Base-by-base conservation (phyloP, 2,113 vertebrate genomes). In the Bubo blakistoni region DNA sequence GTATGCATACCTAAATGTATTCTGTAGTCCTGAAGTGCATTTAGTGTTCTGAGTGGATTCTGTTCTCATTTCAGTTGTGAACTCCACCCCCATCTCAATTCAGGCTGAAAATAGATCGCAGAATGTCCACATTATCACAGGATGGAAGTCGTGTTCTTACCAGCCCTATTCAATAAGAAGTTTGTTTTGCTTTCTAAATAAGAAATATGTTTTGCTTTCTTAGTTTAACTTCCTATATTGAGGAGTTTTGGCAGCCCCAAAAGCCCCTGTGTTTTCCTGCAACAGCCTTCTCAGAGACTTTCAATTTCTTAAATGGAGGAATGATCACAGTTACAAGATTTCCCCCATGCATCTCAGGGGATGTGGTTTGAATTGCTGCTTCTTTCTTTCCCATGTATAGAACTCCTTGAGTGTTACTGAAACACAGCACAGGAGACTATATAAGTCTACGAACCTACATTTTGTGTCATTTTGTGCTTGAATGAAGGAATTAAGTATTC, bases 401-500 rank as follows among this genome's bases (percentile, higher is more conserved):
- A 38, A 44, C 12, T 34, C 8, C 36, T 47, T 58, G 19, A 58
- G 36, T 36, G 21, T 38, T 40, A 52, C 24, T 34, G 70, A 87
- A 92, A 42, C 16, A 36, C 3, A 54, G 22, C 47, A 30, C 26
- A 58, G 52, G 26, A 59, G 27, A 72, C 8, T 21, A 10, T 16
- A 0, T 8, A 80, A 46, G 16, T 67, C 32, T 79, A 18, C 3
- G 3, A 81, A 74, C 7, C 25, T 51, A 51, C 0, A 1, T 49
- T 66, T 89, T 59, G 26, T 40, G 26, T 7, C 17, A 59, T 20
- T 81, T 71, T 3, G 1, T 61, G 20, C 11, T 52, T 76, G 20
- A 87, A 65, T 72, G 66, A 65, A 54, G 21, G 13, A 91, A 66
- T 74, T 78, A 81, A 74, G 38, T 83, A 92, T 84, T 84, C 69